Conservation (phyloP, 2,113 vertebrate species). For the Uria lomvia region DNA sequence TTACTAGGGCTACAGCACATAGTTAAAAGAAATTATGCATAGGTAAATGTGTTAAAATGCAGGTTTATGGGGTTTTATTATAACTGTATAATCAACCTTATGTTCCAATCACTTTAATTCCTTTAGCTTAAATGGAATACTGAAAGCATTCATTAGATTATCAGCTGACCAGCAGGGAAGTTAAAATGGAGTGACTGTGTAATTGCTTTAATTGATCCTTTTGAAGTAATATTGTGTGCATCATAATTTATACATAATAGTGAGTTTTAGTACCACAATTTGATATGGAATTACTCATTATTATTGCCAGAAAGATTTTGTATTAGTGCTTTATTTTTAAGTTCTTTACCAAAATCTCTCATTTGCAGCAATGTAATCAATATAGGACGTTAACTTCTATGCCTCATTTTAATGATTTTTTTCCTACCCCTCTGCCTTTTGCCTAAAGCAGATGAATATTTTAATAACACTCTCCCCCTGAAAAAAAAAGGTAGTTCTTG, state of each 20-base stretch:
- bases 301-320: background rate
- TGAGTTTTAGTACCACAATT: background rate
- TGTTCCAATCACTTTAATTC: background rate
- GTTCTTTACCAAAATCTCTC: background rate
- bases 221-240: background rate
- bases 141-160: constrained; percentile 2
- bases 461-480: background rate
- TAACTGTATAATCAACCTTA: background rate
- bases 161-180: background rate
- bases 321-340: background rate
- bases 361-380: background rate
- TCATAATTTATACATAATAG: background rate
- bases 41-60: background rate
- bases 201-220: constrained; percentile 4
- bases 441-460: background rate
- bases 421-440: background rate
- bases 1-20: background rate
- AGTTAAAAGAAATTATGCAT: background rate
- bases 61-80: background rate
- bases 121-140: background rate
- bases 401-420: background rate
- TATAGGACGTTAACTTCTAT: background rate
- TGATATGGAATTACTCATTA: background rate
- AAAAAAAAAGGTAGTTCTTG: background rate
- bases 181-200: background rate